Percentiles rank a stretch among this genome's conserved stretches.
Evolutionary conservation across 2,888 invertebrate genomes (phyloP).

Genomic region (Caenorhabditis virilis): DNA sequence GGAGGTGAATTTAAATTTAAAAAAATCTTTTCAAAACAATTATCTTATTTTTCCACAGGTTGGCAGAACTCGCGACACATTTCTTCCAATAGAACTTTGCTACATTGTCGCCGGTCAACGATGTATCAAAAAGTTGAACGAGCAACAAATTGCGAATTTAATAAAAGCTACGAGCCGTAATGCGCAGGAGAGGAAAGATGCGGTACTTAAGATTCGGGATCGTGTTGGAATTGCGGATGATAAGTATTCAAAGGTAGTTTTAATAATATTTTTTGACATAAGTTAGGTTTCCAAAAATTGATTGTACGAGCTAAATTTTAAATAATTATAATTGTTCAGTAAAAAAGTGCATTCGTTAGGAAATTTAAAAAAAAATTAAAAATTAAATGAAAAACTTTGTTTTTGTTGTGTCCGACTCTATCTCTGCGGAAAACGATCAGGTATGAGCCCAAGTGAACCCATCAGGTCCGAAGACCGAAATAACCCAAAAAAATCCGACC

Average conservation of each 20-base stretch:
- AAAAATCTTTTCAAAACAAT: not conserved
- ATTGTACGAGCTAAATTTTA: not conserved
- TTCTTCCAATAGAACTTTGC: conserved; percentile 30
- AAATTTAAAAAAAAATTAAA: no score
- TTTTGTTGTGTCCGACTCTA: not conserved
- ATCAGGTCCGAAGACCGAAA: no score
- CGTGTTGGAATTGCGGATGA: conserved; percentile 13
- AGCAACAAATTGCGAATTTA: conserved; percentile 27
- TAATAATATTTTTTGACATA: not conserved
- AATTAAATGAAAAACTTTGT: not conserved
- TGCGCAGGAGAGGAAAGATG: conserved; percentile 25
- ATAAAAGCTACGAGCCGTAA: conserved; percentile 33
- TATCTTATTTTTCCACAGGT: conserved; percentile 2
- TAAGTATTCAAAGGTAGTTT: conserved; percentile 3
- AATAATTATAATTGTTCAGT: no score
- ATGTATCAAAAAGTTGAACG: conserved; percentile 31
- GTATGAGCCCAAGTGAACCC: no score
- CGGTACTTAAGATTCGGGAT: conserved; percentile 15
- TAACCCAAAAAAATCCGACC: no score
- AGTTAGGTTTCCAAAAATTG: not conserved
- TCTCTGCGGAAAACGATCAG: no score
- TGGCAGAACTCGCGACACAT: conserved; percentile 7
- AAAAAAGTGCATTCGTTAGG: no score
- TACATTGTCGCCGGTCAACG: conserved; percentile 24
- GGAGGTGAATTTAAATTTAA: conserved; percentile 8